Evolutionary conservation across 2,888 invertebrate genomes (phyloP), one percentile per base, ranked within the genome.

Genomic region (Ceriagrion tenellum): DNA sequence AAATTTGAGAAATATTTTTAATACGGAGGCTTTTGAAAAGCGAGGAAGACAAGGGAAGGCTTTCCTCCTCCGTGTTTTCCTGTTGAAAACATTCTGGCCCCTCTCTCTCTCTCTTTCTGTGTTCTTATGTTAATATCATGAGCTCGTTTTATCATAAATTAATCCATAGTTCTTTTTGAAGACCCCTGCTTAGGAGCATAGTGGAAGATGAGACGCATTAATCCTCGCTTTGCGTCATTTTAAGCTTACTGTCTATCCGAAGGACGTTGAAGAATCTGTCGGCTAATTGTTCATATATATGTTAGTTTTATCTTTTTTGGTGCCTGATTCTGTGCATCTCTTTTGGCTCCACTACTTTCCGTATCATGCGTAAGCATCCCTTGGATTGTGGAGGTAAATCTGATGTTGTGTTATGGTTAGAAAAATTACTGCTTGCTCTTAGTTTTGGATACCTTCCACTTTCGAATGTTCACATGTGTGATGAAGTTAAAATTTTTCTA

Each of bases 1-100:
- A 69, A 93, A 93, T 69, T 93, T 93, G 74, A 93, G 93, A 74
- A 93, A 74, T 93, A 74, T 91, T 63, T 91, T 63, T 63, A 91
- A 69, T n/a, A 47, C n/a, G 69, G 93, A 93, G 93, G 69, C 47
- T 69, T 81, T 81, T 81, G 30, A 35, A 81, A 81, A 81, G 93
- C 20, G 56, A 91, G 35, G 90, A 59, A 35, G 93, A 93, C n/a
- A 47, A 93, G 55, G 69, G 63, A 74, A 47, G 81, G 47, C n/a
- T 74, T 74, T 26, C 40, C 26, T 47, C 69, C 63, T 63, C 47
- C 40, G 26, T 74, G 47, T 74, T 93, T 47, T 55, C 81, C 12
- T 81, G 81, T 8, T 81, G 16, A 35, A 81, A 81, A 35, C 81
- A 81, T 81, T 81, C 81, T 81, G 81, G 81, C 12, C 30, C 18